These are phyloP conservation scores for Frankliniella intonsa DNA, from an alignment of 2,888 invertebrate species.

Conservation along the genomic window DNA sequence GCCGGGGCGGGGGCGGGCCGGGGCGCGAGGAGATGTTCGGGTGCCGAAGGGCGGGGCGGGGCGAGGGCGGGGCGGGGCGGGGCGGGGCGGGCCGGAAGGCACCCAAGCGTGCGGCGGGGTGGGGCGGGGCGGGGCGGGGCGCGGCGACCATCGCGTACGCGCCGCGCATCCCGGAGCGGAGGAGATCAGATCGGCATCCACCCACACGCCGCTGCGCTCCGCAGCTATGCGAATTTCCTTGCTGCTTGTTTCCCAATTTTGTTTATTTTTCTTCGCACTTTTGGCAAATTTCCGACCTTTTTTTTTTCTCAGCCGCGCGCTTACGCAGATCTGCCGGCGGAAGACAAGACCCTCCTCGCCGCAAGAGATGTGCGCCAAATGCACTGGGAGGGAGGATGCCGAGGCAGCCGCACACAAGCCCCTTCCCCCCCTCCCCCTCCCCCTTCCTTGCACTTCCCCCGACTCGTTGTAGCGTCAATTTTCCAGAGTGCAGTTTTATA, in stretches of 20 bases:
- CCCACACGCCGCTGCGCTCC: too few species aligned
- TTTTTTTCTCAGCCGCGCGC: too few species aligned
- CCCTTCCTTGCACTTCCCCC: background rate
- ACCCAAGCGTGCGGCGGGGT: background rate
- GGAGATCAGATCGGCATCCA: too few species aligned
- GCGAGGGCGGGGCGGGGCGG: background rate
- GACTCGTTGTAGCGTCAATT: background rate
- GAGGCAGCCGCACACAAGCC: background rate
- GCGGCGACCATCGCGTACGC: background rate
- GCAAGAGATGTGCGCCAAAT: too few species aligned
- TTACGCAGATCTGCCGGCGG: too few species aligned
- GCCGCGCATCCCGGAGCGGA: background rate
- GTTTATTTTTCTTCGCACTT: too few species aligned
- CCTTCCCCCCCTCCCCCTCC: background rate
- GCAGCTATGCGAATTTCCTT: too few species aligned
- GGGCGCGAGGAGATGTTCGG: background rate
- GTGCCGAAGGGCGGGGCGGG: background rate
- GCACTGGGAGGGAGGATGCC: too few species aligned
- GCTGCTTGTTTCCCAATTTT: too few species aligned
- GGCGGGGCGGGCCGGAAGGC: background rate
- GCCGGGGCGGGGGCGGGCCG: background rate
- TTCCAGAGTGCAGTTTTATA: slow-evolving; percentile 16
- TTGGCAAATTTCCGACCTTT: too few species aligned
- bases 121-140: background rate
- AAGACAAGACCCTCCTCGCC: too few species aligned